Evolutionary conservation across 2,888 invertebrate species (phyloP).

Genomic region (Sinopyrophorus schimmeli): DNA sequence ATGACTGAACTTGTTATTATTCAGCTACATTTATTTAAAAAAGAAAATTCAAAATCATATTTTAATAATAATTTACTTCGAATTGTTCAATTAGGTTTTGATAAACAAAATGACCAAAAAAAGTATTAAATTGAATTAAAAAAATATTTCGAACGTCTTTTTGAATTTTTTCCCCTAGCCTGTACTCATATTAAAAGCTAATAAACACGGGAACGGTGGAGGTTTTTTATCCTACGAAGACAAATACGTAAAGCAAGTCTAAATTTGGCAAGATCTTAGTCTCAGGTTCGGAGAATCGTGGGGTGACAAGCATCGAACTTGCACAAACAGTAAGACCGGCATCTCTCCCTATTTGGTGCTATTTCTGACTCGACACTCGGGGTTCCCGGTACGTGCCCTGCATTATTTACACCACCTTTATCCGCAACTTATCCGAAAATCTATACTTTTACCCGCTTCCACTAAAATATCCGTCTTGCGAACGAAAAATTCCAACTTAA

Average conservation of each 20-base stretch:
- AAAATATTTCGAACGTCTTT: too few species aligned
- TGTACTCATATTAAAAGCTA: too few species aligned
- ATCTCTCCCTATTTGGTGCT: constrained; percentile 43
- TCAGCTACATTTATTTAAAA: too few species aligned
- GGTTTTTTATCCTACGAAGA: too few species aligned
- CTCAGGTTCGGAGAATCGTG: constrained; percentile 8
- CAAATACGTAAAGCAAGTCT: constrained; percentile 7
- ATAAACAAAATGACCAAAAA: too few species aligned
- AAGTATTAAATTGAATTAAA: too few species aligned
- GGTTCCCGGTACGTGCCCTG: constrained; percentile 49
- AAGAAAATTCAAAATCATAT: too few species aligned
- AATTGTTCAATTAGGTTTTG: too few species aligned
- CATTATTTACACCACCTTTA: constrained; percentile 52
- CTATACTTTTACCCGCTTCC: constrained; percentile 42
- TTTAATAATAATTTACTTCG: too few species aligned
- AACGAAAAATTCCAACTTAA: constrained; percentile 19
- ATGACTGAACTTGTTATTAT: too few species aligned
- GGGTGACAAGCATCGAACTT: constrained; percentile 16
- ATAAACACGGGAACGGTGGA: too few species aligned
- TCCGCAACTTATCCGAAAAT: constrained; percentile 48
- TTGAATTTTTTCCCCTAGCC: too few species aligned
- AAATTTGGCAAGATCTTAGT: constrained; percentile 15
- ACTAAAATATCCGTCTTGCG: constrained; percentile 20
- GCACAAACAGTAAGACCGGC: constrained; percentile 30
- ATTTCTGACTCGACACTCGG: constrained; percentile 45